A percentile compares a stretch with the other conserved stretches of the same genome.
Conservation (phyloP, 2,113 vertebrate genomes). For the Labeo catla region DNA sequence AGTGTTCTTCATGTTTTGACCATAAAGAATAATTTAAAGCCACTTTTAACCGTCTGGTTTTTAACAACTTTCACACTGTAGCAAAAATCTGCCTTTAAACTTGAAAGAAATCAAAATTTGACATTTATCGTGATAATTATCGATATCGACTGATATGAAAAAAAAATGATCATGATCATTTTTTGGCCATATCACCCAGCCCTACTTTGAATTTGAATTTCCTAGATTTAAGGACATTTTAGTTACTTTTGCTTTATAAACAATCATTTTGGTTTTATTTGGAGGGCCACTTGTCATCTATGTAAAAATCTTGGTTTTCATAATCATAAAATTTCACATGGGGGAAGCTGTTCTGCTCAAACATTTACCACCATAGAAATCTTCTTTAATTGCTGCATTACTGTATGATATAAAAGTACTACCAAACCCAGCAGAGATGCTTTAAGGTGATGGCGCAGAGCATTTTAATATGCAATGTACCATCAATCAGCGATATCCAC, state of each 20-base stretch:
- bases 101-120: too few species aligned
- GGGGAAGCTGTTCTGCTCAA: neutral
- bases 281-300: neutral
- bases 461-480: neutral
- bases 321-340: neutral
- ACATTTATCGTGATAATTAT: too few species aligned
- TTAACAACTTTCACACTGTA: too few species aligned
- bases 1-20: too few species aligned
- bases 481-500: slow-evolving; percentile 22
- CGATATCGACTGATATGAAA: too few species aligned
- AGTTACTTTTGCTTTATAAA: neutral
- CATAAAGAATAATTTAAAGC: too few species aligned
- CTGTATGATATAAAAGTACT: neutral
- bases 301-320: neutral
- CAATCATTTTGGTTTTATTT: neutral
- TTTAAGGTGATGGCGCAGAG: neutral
- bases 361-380: neutral
- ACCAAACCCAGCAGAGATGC: neutral
- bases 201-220: too few species aligned
- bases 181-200: too few species aligned
- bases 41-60: too few species aligned
- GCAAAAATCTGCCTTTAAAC: too few species aligned
- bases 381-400: slow-evolving; percentile 1
- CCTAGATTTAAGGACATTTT: neutral
- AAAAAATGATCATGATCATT: too few species aligned